Evolutionary conservation across 1,140 invertebrate genomes (phyloP), one percentile per base, ranked within the genome.

Genomic region (Littorina saxatilis): DNA sequence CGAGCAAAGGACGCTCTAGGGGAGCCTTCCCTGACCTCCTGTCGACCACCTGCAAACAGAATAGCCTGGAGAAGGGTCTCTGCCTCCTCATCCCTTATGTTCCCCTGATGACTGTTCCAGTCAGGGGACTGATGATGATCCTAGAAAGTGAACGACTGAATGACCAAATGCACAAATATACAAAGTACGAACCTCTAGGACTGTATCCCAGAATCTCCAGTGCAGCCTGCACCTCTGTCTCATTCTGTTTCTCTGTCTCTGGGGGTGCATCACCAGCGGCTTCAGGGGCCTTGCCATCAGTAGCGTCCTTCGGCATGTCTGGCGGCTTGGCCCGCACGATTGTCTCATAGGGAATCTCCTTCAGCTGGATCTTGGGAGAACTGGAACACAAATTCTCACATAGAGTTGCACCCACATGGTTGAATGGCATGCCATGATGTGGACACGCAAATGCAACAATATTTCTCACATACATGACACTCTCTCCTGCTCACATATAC

Each of bases 311-410:
- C 43, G 27, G 27, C 2, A 20, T 39, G 20, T 74, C 79, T 52
- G 43, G 50, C n/a, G 47, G 40, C 68, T 80, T 80, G 79, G 70
- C 68, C 13, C 61, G 40, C 29, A 68, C 74, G 35, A 82, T 76
- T 1, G 75, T 75, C 74, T 82, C 80, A 23, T 76, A 70, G 23
- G 80, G 74, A 32, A 82, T 72, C 23, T 83, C 70, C 32, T 79
- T 75, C 55, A 83, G 55, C 43, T 83, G 82, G n/a, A 83, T 83
- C 20, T 68, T 40, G 1, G 61, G 40, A 0, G 85, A 87, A 27
- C 81, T 78, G 76, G 1, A 78, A 40, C 43, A 47, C n/a, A n/a
- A n/a, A n/a, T n/a, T n/a, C n/a, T n/a, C n/a, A n/a, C n/a, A n/a
- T n/a, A n/a, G n/a, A n/a, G n/a, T n/a, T n/a, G n/a, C n/a, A n/a